These are phyloP conservation scores for Byasa hedistus DNA, from an alignment of 2,888 invertebrate species.

Conservation along the genomic window DNA sequence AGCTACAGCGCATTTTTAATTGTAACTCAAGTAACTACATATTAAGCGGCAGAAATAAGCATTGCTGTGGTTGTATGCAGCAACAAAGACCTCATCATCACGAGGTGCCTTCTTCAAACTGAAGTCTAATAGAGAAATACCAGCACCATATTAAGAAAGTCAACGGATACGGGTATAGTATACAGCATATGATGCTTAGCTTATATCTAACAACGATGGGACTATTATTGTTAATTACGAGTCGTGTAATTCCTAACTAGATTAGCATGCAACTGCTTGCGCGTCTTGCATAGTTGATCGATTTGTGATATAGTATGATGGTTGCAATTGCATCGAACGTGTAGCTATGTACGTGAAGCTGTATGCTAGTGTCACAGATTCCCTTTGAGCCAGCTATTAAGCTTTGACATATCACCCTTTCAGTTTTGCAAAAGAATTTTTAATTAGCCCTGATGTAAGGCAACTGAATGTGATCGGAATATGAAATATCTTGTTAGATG, in stretches of 20 bases:
- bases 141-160: too few species aligned
- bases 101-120: too few species aligned
- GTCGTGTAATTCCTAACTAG: constrained; percentile 5
- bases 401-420: constrained; percentile 27
- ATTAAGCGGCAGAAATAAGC: too few species aligned
- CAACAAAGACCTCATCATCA: too few species aligned
- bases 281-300: constrained; percentile 19
- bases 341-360: constrained; percentile 8
- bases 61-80: too few species aligned
- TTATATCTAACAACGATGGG: not conserved
- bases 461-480: constrained; percentile 2
- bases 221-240: not conserved
- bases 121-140: too few species aligned
- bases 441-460: constrained; percentile 20
- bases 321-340: not conserved
- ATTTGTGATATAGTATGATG: constrained; percentile 8
- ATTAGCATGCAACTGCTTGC: constrained; percentile 11
- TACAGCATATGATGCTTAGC: not conserved
- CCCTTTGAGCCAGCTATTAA: constrained; percentile 25
- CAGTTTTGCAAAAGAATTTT: constrained; percentile 28
- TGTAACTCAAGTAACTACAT: too few species aligned
- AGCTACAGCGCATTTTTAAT: too few species aligned
- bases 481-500: not conserved
- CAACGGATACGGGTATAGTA: too few species aligned
- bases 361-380: constrained; percentile 18